Conservation (phyloP, 2,888 invertebrate genomes). For the Melolontha melolontha region DNA sequence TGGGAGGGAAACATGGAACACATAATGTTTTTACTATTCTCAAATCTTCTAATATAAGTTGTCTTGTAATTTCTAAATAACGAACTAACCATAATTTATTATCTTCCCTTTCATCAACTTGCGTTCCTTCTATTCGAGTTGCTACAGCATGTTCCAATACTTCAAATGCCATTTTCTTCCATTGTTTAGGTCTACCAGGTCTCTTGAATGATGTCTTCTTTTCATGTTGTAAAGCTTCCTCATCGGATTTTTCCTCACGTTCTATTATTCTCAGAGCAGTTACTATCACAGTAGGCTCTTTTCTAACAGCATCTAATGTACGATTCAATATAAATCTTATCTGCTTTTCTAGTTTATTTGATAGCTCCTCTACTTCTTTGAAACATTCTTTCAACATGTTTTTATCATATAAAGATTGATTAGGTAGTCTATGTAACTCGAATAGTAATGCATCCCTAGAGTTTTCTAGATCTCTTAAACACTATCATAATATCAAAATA, state of each 20-base stretch:
- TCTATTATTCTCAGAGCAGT: conserved; percentile 97
- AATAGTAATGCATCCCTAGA: conserved; percentile 95
- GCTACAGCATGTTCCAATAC: conserved; percentile 84
- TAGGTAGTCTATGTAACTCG: conserved; percentile 93
- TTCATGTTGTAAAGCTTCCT: conserved; percentile 82
- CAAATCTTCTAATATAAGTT: conserved; percentile 90
- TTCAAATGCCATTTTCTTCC: conserved; percentile 88
- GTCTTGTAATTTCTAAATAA: conserved; percentile 88
- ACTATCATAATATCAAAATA: conserved; percentile 65
- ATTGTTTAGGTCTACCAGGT: conserved; percentile 92
- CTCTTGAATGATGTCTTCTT: conserved; percentile 90
- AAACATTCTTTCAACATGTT: conserved; percentile 96
- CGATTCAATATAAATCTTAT: conserved; percentile 89
- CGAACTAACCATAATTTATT: conserved; percentile 97
- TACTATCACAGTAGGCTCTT: conserved; percentile 95
- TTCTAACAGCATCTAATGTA: conserved; percentile 92
- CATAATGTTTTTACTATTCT: conserved; percentile 90
- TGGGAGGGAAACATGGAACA: conserved; percentile 94
- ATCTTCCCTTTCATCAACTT: conserved; percentile 89
- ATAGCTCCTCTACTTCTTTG: conserved; percentile 92
- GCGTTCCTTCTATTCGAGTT: conserved; percentile 92
- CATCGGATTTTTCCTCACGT: conserved; percentile 95
- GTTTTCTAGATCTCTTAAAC: conserved; percentile 94
- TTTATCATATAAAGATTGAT: conserved; percentile 90
- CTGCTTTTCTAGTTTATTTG: conserved; percentile 90